These are phyloP conservation scores for Syngnathoides biaculeatus DNA, from an alignment of 2,113 vertebrate species.

Conservation along the genomic window DNA sequence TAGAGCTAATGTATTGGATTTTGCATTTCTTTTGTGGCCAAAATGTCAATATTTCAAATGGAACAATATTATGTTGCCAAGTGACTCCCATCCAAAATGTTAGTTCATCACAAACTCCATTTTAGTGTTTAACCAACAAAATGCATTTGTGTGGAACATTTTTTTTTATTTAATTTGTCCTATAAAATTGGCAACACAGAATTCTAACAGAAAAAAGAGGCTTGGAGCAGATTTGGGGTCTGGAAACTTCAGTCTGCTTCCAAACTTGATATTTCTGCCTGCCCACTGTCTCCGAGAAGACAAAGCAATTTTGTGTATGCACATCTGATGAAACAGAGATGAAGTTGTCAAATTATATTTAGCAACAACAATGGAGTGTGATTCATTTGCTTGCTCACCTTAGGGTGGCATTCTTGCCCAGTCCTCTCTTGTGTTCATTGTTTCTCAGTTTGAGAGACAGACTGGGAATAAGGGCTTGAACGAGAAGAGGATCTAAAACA, in stretches of 20 bases:
- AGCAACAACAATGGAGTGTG: conserved; percentile 19
- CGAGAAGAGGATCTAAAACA: conserved; percentile 72
- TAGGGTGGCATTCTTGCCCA: conserved; percentile 82
- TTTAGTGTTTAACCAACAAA: not conserved
- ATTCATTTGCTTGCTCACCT: conserved; percentile 73
- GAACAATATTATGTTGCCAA: not conserved
- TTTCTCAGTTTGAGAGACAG: conserved; percentile 83
- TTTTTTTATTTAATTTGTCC: not conserved
- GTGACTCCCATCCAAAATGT: no score
- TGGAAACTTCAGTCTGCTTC: conserved; percentile 68
- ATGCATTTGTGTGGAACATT: not conserved
- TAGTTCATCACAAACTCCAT: not conserved
- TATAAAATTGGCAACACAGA: not conserved
- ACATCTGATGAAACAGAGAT: conserved; percentile 73
- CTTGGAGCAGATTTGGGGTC: conserved; percentile 5
- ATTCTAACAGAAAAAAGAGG: conserved; percentile 16
- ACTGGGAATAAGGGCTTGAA: conserved; percentile 79
- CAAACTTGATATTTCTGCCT: conserved; percentile 83
- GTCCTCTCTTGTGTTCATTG: conserved; percentile 85
- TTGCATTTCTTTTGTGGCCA: no score
- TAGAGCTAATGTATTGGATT: not conserved
- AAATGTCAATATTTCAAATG: not conserved
- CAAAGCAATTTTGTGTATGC: conserved; percentile 85
- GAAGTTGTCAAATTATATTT: conserved; percentile 6
- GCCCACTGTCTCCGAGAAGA: conserved; percentile 81